Base-by-base conservation (phyloP, 1,140 invertebrate species). In the Hylyphantes graminicola region DNA sequence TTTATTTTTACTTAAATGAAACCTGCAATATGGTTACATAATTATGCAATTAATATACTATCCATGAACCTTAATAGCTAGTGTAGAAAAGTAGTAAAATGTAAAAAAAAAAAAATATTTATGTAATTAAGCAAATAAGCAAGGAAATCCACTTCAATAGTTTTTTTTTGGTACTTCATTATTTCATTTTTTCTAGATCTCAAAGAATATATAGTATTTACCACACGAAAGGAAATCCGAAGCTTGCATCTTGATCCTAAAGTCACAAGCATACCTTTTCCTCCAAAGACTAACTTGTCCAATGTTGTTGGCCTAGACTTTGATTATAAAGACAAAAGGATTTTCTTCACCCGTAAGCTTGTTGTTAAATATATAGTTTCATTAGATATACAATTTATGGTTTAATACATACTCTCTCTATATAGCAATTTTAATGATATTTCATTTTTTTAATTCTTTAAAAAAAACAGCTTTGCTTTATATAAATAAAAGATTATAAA, bases 261-360 rank as follows among this genome's bases (percentile, higher is more conserved):
- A 67, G 93, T 93, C 0, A 96, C 94, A 0, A 94, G 93, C 72
- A 90, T 95, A 5, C 97, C 97, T 0, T 97, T 98, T 88, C 93
- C 94, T 77, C 94, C 97, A 0, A 91, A 96, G 21, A 93, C 93
- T 0, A 98, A 98, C 88, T 91, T 99, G 55, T 97, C 96, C 0
- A 99, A 99, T 88, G 97, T 99, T 4, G 97, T 99, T 3, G 97
- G 97, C 0, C 91, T 99, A 48, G 98, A 99, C 89, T 98, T 99
- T 89, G 97, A 99, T 90, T 97, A 95, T 87, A 92, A 92, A 0
- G 94, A 98, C 80, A 94, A 97, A 68, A 94, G 93, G 78, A 88
- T 98, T 68, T 93, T 90, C 86, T 97, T 86, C 97, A 96, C 88
- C 97, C 96, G 0, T 96, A 90, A 85, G 87, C 88, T 17, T 51